These are phyloP conservation scores for Zosterops hypoxanthus DNA, from an alignment of 2,113 vertebrate species.

Conservation along the genomic window DNA sequence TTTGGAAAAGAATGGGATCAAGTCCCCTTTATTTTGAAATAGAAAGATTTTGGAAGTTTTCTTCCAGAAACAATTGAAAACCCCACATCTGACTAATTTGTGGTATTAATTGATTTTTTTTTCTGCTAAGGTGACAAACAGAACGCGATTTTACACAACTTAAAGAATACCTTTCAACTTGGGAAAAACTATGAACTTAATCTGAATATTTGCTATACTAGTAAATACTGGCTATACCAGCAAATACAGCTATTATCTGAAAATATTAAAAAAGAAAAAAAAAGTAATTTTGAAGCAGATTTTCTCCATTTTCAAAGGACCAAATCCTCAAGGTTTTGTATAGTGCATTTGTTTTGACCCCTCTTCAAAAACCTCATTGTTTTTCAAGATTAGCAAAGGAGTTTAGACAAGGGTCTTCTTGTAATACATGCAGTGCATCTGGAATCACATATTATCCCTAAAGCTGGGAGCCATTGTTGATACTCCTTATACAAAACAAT, in stretches of 20 bases:
- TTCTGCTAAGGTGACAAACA: neutral
- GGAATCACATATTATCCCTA: neutral
- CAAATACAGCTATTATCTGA: neutral
- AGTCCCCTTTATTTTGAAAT: neutral
- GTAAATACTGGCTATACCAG: neutral
- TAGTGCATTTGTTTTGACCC: neutral
- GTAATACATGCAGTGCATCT: neutral
- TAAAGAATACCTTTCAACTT: neutral
- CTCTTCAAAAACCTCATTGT: neutral
- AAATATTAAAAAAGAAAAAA: neutral
- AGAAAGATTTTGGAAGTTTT: neutral
- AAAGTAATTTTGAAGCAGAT: neutral
- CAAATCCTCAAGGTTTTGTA: neutral
- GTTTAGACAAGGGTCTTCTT: neutral
- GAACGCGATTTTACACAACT: neutral
- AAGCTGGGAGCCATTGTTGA: neutral
- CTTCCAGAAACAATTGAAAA: neutral
- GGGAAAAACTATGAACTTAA: neutral
- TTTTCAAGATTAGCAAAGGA: neutral
- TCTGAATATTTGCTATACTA: neutral
- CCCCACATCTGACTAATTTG: neutral
- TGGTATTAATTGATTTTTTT: neutral
- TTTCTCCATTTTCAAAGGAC: neutral
- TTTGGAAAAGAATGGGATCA: neutral
- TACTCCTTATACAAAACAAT: neutral